These are phyloP conservation scores for Scaptodrosophila lebanonensis DNA, from an alignment of 1,140 invertebrate genomes.

Conservation along the genomic window DNA sequence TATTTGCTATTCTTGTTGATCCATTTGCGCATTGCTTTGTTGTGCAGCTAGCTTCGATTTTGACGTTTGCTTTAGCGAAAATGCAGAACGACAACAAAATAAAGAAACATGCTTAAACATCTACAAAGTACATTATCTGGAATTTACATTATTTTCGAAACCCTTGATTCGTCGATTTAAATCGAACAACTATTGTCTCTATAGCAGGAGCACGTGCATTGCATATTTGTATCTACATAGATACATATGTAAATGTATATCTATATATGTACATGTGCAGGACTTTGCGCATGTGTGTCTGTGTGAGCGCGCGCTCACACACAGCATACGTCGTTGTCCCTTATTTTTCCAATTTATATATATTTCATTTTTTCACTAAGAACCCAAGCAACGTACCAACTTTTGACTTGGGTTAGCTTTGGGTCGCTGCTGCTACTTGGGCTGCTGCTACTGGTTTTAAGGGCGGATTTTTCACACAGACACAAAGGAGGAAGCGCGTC, in stretches of 20 bases:
- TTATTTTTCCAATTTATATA: conserved; percentile 8
- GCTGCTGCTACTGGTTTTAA: conserved; percentile 36
- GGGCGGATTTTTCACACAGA: conserved; percentile 54
- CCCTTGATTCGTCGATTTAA: no score
- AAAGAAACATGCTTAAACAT: no score
- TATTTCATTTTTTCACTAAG: not conserved
- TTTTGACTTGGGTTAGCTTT: conserved; percentile 62
- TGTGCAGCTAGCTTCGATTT: not conserved
- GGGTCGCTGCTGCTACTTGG: not conserved
- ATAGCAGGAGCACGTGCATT: conserved; percentile 47
- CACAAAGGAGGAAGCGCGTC: conserved; percentile 7
- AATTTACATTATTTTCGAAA: no score
- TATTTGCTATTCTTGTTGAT: conserved; percentile 27
- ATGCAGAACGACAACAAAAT: conserved; percentile 20
- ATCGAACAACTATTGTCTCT: conserved; percentile 24
- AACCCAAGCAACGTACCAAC: conserved; percentile 53
- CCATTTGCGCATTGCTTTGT: conserved; percentile 19
- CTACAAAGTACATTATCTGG: no score
- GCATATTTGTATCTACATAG: conserved; percentile 11
- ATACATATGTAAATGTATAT: no score
- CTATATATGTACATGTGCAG: not conserved
- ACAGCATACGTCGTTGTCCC: conserved; percentile 54
- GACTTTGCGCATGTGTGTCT: conserved; percentile 13
- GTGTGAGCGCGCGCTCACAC: conserved; percentile 33
- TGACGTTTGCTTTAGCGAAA: conserved; percentile 1